phyloP scores from a whole-genome alignment of 2,888 invertebrate genomes.

The Therioaphis trifolii region DNA sequence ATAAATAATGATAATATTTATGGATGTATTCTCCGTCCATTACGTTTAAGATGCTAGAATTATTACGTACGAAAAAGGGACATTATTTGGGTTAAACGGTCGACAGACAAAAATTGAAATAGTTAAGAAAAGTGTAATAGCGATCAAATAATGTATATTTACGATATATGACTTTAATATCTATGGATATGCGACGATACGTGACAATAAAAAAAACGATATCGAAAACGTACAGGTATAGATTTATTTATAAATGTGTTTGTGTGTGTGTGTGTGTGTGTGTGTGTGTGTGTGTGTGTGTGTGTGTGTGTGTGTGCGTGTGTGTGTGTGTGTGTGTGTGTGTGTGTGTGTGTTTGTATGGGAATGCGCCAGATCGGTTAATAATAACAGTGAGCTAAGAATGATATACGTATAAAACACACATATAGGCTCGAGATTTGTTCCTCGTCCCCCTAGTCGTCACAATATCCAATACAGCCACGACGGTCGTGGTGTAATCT shows the following conservation, averaged over 20 bases:
- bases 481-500: not conserved
- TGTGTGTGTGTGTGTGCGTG: not conserved
- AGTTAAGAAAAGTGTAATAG: not conserved
- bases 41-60: not conserved
- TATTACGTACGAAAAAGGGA: not conserved
- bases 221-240: not conserved
- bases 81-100: not conserved
- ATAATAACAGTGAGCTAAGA: conserved; percentile 11
- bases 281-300: not conserved
- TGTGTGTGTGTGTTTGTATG: not conserved
- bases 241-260: not conserved
- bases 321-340: not conserved
- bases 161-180: conserved; percentile 27
- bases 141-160: conserved; percentile 12
- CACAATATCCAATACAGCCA: conserved; percentile 18
- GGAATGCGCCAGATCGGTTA: conserved; percentile 7
- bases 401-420: not conserved
- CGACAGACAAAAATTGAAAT: not conserved
- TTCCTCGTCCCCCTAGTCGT: not conserved
- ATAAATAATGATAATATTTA: no score
- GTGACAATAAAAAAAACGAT: not conserved
- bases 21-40: no score
- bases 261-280: not conserved
- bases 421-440: not conserved
- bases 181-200: conserved; percentile 1